Evolutionary conservation across 2,797 vertebrate genomes (phyloP).

Genomic region (Merluccius polli): DNA sequence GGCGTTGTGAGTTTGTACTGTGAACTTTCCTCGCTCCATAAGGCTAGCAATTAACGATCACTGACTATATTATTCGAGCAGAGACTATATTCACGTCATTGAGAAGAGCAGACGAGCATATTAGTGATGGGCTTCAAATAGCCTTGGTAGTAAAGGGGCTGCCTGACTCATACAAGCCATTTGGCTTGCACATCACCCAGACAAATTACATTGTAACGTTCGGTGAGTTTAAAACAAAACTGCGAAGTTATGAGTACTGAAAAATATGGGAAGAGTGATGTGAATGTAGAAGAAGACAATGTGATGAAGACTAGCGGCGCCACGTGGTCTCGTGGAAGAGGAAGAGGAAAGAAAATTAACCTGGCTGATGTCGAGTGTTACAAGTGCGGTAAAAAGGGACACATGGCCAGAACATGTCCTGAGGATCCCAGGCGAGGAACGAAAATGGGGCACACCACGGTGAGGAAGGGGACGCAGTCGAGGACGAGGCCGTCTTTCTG

Average conservation of each 20-base stretch:
- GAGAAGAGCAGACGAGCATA: conserved; percentile 20
- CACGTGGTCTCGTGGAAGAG: not conserved
- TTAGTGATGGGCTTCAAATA: conserved; percentile 12
- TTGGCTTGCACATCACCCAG: conserved; percentile 11
- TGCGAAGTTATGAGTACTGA: conserved; percentile 18
- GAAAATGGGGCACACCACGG: conserved; percentile 14
- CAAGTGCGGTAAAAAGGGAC: not conserved
- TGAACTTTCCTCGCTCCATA: not conserved
- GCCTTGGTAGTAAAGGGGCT: conserved; percentile 25
- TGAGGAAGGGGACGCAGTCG: conserved; percentile 3
- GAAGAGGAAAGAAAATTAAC: conserved; percentile 5
- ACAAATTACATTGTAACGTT: conserved; percentile 15
- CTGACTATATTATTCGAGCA: conserved; percentile 22
- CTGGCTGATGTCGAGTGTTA: not conserved
- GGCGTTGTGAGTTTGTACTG: not conserved
- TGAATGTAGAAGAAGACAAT: conserved; percentile 1
- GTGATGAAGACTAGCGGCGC: not conserved
- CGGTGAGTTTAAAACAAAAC: conserved; percentile 23
- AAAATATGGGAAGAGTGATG: conserved; percentile 12
- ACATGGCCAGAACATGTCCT: conserved; percentile 17
- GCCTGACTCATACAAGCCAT: conserved; percentile 14
- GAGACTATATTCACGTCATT: conserved; percentile 27
- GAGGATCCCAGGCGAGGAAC: not conserved
- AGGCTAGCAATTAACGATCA: conserved; percentile 9
- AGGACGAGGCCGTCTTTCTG: conserved; percentile 9